These are phyloP conservation scores for Aurelia aurita DNA, from an alignment of 30 jellyfish, hydroid and myxozoan species.

Conservation along the genomic window DNA sequence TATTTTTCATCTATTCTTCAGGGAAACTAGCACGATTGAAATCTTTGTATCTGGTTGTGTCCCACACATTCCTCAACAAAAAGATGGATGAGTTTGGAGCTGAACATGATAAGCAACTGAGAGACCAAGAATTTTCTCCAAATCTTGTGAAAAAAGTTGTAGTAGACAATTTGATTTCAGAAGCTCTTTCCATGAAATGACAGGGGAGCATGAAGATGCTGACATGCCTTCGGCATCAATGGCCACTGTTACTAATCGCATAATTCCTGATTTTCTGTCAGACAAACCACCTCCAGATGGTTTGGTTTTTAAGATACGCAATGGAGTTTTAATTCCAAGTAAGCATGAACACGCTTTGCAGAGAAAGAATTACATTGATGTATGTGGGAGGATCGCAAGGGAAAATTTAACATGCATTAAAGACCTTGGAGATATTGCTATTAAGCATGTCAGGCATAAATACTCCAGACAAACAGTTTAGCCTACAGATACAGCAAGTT, in stretches of 20 bases:
- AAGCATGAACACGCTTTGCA: slow-evolving; percentile 3
- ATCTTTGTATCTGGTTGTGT: not conserved
- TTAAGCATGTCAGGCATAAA: not conserved
- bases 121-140: not conserved
- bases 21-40: slow-evolving; percentile 2
- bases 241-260: not conserved
- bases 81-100: slow-evolving; percentile 1
- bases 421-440: not conserved
- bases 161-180: not conserved
- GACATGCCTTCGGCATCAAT: not conserved
- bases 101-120: not conserved
- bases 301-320: not conserved
- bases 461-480: not conserved
- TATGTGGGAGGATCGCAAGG: not conserved
- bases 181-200: not conserved
- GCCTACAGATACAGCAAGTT: not conserved
- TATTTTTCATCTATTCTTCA: not conserved
- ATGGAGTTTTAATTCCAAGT: not conserved
- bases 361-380: not conserved
- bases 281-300: slow-evolving; percentile 11
- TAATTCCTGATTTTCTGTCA: not conserved
- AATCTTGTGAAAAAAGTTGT: not conserved
- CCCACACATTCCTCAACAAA: slow-evolving; percentile 3
- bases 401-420: not conserved
- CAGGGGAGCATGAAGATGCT: not conserved